Percentiles rank a stretch among this genome's conserved stretches.
Evolutionary conservation across 1,140 invertebrate species (phyloP).

Genomic region (Anastrepha obliqua): DNA sequence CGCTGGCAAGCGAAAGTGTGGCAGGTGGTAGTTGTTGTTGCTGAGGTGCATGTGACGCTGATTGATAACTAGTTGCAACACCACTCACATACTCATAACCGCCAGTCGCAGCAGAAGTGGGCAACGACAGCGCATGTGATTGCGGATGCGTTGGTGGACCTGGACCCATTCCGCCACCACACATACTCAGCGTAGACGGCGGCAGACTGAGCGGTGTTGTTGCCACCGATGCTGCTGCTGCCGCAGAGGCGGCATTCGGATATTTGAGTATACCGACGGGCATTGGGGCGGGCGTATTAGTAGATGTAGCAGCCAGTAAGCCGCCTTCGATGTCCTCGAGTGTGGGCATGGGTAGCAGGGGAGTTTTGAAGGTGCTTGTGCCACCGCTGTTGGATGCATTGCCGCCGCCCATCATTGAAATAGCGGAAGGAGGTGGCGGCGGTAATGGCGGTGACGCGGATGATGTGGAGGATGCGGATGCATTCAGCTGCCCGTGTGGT

Average conservation of each 20-base stretch:
- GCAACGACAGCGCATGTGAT: slow-evolving; percentile 2
- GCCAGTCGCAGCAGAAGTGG: neutral
- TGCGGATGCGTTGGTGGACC: slow-evolving; percentile 30
- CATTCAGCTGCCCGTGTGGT: neutral
- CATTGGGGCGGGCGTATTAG: slow-evolving; percentile 56
- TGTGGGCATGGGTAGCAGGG: slow-evolving; percentile 67
- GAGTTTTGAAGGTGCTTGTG: slow-evolving; percentile 66
- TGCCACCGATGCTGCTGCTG: slow-evolving; percentile 24
- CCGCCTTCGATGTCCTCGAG: slow-evolving; percentile 68
- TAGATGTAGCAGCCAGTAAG: slow-evolving; percentile 57
- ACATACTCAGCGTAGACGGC: slow-evolving; percentile 31
- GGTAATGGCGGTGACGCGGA: slow-evolving; percentile 40
- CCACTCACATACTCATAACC: slow-evolving; percentile 18
- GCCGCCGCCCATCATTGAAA: neutral
- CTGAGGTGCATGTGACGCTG: slow-evolving; percentile 58
- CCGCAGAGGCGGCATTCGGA: slow-evolving; percentile 25
- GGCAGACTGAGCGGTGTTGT: slow-evolving; percentile 36
- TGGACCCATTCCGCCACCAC: slow-evolving; percentile 53
- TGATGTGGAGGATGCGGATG: slow-evolving; percentile 4
- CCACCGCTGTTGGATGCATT: slow-evolving; percentile 53
- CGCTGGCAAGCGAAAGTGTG: slow-evolving; percentile 56
- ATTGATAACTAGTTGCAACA: neutral
- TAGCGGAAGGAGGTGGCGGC: slow-evolving; percentile 22
- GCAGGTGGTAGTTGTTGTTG: slow-evolving; percentile 59
- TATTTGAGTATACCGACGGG: slow-evolving; percentile 57